phyloP scores from a whole-genome alignment of 2,113 vertebrate genomes.

The Istiophorus platypterus region DNA sequence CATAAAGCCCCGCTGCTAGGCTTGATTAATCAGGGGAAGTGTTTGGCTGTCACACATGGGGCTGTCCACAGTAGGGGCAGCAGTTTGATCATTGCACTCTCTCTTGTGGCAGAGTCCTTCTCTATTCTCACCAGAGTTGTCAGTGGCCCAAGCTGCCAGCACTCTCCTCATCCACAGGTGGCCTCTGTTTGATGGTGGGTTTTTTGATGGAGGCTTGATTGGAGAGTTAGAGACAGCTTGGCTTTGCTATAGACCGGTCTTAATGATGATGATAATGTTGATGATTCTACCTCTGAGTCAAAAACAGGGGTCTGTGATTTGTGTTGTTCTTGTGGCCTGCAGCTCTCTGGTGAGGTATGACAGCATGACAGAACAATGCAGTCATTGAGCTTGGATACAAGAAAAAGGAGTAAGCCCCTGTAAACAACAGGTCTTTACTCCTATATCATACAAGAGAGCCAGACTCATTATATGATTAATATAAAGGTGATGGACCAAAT shows the following conservation, averaged over 20 bases:
- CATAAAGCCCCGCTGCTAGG: conserved; percentile 76
- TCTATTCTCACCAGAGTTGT: conserved; percentile 44
- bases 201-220: conserved; percentile 37
- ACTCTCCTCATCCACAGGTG: conserved; percentile 50
- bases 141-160: conserved; percentile 30
- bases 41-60: conserved; percentile 74
- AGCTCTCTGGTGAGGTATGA: background rate
- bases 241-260: background rate
- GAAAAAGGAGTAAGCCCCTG: background rate
- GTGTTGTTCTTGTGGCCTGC: conserved; percentile 13
- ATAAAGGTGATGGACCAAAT: background rate
- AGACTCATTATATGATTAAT: background rate
- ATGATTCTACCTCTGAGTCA: conserved; percentile 23
- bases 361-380: background rate
- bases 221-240: background rate
- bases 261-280: conserved; percentile 18
- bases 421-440: background rate
- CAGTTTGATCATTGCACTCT: conserved; percentile 50
- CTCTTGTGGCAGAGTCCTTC: conserved; percentile 57
- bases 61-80: conserved; percentile 70
- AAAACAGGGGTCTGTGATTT: conserved; percentile 40
- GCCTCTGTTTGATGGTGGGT: conserved; percentile 19
- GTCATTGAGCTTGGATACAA: background rate
- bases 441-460: background rate
- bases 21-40: conserved; percentile 83